A percentile compares a stretch with the other conserved stretches of the same genome.
These are phyloP conservation scores for Drosophila virilis DNA, from an alignment of 1,140 invertebrate species.

Conservation along the genomic window DNA sequence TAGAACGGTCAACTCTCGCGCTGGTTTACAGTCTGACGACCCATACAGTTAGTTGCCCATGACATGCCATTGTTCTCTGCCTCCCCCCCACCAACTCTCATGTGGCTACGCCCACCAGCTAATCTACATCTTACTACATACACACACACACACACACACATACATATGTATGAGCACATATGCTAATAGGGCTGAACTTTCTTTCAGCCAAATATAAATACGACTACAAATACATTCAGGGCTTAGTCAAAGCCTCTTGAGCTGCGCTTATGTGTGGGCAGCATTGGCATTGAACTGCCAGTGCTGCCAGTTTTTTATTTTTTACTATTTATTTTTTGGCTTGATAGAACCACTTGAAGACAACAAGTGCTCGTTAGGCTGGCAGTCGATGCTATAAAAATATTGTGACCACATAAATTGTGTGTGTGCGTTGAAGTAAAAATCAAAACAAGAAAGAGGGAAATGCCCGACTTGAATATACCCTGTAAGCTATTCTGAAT, in stretches of 20 bases:
- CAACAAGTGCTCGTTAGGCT: conserved; percentile 38
- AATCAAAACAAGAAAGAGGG: neutral
- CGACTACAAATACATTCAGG: neutral
- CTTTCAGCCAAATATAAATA: conserved; percentile 28
- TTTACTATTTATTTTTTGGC: neutral
- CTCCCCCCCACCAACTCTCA: neutral
- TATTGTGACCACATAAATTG: conserved; percentile 41
- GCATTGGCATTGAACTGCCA: conserved; percentile 21
- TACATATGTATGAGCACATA: conserved; percentile 16
- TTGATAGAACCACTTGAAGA: conserved; percentile 27
- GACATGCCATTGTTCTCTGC: conserved; percentile 10
- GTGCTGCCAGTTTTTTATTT: neutral
- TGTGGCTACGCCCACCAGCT: conserved; percentile 20
- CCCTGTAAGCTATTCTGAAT: neutral
- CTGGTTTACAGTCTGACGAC: conserved; percentile 3
- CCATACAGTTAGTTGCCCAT: conserved; percentile 10
- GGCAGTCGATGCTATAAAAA: conserved; percentile 45
- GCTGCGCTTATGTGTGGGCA: conserved; percentile 13
- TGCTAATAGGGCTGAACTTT: conserved; percentile 71
- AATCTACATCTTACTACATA: conserved; percentile 12
- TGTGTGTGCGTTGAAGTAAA: conserved; percentile 25
- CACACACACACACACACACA: neutral
- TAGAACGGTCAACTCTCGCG: conserved; percentile 16
- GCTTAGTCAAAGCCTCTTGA: conserved; percentile 27
- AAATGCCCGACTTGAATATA: conserved; percentile 8